Evolutionary conservation across 2,888 invertebrate genomes (phyloP), one percentile per base, ranked within the genome.

Genomic region (Cheilosia scutellata): DNA sequence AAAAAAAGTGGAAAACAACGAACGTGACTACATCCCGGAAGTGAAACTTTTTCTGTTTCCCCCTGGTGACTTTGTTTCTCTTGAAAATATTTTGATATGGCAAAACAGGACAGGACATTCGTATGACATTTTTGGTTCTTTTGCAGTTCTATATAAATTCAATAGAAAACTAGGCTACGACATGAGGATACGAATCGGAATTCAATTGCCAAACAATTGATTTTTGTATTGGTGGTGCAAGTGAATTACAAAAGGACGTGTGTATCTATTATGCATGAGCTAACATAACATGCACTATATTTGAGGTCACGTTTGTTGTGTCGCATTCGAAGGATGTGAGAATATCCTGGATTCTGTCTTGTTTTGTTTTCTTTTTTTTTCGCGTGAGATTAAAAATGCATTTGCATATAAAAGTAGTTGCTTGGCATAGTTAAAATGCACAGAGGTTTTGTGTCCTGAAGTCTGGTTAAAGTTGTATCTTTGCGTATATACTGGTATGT

Each of bases 131-230:
- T 25, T 51, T 51, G 5, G 9, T 13, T 27, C 11, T 27, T 51
- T 11, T 29, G 11, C 9, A 51, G 13, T 51, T 9, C 13, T 5
- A 27, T 5, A 27, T 5, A 51, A 51, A 51, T 11, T 7, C 44
- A 27, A 5, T 4, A 29, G 27, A 25, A 51, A 25, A 4, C 51
- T 27, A 51, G 3, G 5, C 47, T 7, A 47, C 47, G 5, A 47
- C 47, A 47, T 5, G 4, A 47, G 13, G 11, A 51, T 51, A 47
- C 27, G 20, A 53, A 60, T 68, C n/a, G 60, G 29, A 53, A 76
- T 76, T 68, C 68, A 68, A 60, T 76, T 51, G 76, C 25, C 60
- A 58, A 47, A 76, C 57, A 60, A 68, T 60, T 44, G 51, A 68
- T 58, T 44, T 53, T 66, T 58, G 33, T 53, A 42, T 68, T 51